Conservation (phyloP, 1,140 invertebrate genomes). For the Anastatus disparis region DNA sequence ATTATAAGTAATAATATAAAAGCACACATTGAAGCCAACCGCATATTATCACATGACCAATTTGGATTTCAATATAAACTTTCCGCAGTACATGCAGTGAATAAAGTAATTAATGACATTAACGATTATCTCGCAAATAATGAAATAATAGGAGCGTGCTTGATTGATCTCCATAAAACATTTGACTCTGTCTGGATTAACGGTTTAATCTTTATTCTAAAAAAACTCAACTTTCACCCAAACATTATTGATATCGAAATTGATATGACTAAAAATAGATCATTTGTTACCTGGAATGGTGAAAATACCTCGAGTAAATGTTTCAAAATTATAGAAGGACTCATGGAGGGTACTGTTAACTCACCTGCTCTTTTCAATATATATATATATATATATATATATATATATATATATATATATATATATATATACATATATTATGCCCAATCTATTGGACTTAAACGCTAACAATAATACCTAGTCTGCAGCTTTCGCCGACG, state of each 20-base stretch:
- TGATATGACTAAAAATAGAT: constrained; percentile 33
- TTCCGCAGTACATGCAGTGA: constrained; percentile 33
- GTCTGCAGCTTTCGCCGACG: constrained; percentile 18
- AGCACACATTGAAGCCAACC: constrained; percentile 21
- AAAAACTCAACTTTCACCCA: constrained; percentile 13
- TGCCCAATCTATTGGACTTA: background rate
- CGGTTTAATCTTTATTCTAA: constrained; percentile 39
- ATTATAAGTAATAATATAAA: constrained; percentile 27
- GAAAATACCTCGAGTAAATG: background rate
- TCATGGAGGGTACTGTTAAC: constrained; percentile 39
- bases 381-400: too few species aligned
- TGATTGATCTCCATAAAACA: constrained; percentile 52
- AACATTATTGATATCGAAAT: constrained; percentile 33
- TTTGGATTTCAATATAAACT: constrained; percentile 38
- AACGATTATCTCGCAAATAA: constrained; percentile 27
- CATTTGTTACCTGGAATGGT: constrained; percentile 1
- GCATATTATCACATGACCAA: constrained; percentile 44
- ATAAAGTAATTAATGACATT: constrained; percentile 31
- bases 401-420: too few species aligned
- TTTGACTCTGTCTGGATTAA: constrained; percentile 54
- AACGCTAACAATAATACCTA: background rate
- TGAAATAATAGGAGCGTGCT: constrained; percentile 42
- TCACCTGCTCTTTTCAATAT: constrained; percentile 42
- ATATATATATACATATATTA: constrained; percentile 8
- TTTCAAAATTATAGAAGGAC: constrained; percentile 27